Evolutionary conservation across 2,113 vertebrate genomes (phyloP).

Genomic region (Enhydra lutris): DNA sequence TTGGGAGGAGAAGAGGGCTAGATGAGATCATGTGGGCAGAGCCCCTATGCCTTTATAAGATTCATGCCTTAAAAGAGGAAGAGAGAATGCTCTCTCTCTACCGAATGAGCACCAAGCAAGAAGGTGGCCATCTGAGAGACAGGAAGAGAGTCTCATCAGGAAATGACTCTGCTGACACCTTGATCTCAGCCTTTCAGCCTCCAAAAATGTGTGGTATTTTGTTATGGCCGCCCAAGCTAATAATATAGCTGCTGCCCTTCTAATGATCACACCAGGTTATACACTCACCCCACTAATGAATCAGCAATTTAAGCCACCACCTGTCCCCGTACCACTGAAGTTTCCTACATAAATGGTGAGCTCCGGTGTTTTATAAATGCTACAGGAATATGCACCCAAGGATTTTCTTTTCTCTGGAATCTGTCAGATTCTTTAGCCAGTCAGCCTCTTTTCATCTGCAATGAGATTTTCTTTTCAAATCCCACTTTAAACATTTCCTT

Average conservation of each 20-base stretch:
- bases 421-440: background rate
- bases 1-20: background rate
- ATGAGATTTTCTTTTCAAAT: constrained; percentile 44
- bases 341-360: background rate
- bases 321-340: background rate
- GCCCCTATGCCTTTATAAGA: background rate
- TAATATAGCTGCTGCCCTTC: background rate
- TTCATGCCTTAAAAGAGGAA: background rate
- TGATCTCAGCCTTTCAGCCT: background rate
- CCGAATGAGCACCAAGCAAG: background rate
- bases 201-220: background rate
- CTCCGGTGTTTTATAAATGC: background rate
- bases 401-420: background rate
- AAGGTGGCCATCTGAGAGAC: background rate
- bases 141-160: background rate
- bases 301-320: background rate
- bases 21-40: background rate
- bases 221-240: background rate
- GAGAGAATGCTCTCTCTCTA: background rate
- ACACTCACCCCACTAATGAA: background rate
- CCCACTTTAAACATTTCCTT: constrained; percentile 47
- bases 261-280: background rate
- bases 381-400: background rate
- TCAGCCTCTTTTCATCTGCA: constrained; percentile 28
- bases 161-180: background rate